Percentiles rank a stretch among this genome's conserved stretches.
Conservation (phyloP, 2,888 invertebrate species). For the Eupithecia subumbrata region DNA sequence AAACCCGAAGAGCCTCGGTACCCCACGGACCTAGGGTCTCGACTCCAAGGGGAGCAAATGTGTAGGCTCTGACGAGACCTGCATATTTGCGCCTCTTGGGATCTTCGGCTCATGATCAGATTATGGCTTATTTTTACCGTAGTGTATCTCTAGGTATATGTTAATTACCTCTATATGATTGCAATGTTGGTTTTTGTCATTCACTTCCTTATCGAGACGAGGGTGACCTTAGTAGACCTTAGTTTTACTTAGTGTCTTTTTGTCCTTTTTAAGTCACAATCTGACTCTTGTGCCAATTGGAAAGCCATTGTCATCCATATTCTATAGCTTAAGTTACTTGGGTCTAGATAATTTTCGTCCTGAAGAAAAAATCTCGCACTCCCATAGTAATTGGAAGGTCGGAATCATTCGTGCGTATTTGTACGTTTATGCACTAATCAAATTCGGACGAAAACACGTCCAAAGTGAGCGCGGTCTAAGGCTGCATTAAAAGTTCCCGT, state of each 20-base stretch:
- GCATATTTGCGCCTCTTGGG: no score
- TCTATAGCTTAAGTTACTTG: background rate
- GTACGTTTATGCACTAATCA: no score
- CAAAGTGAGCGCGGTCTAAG: no score
- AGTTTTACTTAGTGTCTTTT: background rate
- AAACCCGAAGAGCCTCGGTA: no score
- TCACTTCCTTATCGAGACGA: background rate
- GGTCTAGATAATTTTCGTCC: background rate
- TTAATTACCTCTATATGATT: background rate
- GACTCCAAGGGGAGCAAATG: no score
- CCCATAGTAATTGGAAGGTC: no score
- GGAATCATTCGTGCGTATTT: no score
- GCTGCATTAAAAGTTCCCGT: background rate
- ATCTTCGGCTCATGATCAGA: background rate
- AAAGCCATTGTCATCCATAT: background rate
- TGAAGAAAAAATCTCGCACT: no score
- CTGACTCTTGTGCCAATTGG: slow-evolving; percentile 2
- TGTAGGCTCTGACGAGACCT: no score
- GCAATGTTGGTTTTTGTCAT: background rate
- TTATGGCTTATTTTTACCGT: background rate
- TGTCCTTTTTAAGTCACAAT: background rate
- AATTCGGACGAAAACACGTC: no score
- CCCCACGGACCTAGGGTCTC: no score
- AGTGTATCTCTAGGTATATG: background rate
- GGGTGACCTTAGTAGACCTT: background rate